Percentiles rank a stretch among this genome's conserved stretches.
Conservation (phyloP, 2,888 invertebrate genomes). For the Lycaena phlaeas region DNA sequence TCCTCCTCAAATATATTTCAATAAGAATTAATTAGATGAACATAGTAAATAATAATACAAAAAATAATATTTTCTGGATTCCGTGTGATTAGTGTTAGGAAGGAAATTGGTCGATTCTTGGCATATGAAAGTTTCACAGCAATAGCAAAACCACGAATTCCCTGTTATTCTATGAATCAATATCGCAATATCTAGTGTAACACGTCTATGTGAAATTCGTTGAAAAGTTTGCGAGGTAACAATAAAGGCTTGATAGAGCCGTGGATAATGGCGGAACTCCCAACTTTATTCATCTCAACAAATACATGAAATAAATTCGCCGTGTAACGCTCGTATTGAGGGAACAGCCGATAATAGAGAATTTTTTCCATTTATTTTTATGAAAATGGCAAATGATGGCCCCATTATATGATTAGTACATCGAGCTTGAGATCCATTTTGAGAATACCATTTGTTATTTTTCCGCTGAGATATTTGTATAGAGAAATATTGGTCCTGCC, state of each 20-base stretch:
- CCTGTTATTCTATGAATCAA: not conserved
- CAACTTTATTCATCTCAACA: slow-evolving; percentile 10
- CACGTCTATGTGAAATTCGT: slow-evolving; percentile 11
- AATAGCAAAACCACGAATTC: too few species aligned
- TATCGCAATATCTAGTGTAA: too few species aligned
- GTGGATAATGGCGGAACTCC: slow-evolving; percentile 9
- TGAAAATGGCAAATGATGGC: slow-evolving; percentile 4
- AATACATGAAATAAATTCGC: slow-evolving; percentile 9
- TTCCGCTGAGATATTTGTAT: too few species aligned
- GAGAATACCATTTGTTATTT: not conserved
- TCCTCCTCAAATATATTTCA: too few species aligned
- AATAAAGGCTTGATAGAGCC: slow-evolving; percentile 22
- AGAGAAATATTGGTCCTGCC: too few species aligned
- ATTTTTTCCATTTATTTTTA: slow-evolving; percentile 4
- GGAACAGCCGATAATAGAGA: not conserved
- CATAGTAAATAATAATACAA: too few species aligned
- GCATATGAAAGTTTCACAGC: too few species aligned
- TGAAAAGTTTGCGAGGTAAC: slow-evolving; percentile 22
- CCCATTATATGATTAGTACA: slow-evolving; percentile 5
- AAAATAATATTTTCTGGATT: too few species aligned
- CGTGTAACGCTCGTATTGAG: slow-evolving; percentile 3
- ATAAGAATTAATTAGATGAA: too few species aligned
- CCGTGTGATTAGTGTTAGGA: too few species aligned
- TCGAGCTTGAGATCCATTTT: not conserved
- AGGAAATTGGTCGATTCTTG: too few species aligned